Percentiles rank a stretch among this genome's conserved stretches.
Evolutionary conservation across 2,888 invertebrate genomes (phyloP).

Genomic region (Nemotelus nigrinus): DNA sequence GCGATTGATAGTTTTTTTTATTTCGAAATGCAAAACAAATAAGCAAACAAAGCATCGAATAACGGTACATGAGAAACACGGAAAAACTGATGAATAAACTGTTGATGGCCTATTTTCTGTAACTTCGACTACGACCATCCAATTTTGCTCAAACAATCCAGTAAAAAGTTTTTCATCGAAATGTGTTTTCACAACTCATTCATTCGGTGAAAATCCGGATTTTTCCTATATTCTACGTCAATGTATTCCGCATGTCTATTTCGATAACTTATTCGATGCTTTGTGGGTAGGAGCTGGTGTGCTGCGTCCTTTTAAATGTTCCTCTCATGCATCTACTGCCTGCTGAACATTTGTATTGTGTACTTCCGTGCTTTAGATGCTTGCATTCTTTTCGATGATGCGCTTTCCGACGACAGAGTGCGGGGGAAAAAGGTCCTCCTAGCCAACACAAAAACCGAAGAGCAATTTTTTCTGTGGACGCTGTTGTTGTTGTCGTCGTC

Average conservation of each 20-base stretch:
- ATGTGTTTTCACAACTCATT: slow-evolving; percentile 26
- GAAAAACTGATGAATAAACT: slow-evolving; percentile 18
- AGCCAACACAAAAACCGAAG: not conserved
- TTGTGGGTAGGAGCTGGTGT: not conserved
- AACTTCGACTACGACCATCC: slow-evolving; percentile 37
- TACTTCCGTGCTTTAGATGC: slow-evolving; percentile 1
- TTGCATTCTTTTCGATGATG: slow-evolving; percentile 16
- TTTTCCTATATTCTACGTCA: slow-evolving; percentile 1
- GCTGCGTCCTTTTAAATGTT: not conserved
- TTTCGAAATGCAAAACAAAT: not conserved
- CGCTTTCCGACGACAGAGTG: slow-evolving; percentile 8
- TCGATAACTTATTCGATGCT: slow-evolving; percentile 20
- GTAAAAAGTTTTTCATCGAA: slow-evolving; percentile 37
- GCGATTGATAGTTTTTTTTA: not conserved
- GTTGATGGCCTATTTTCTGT: slow-evolving; percentile 38
- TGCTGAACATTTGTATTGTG: not conserved
- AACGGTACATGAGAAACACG: slow-evolving; percentile 11
- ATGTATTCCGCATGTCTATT: slow-evolving; percentile 21
- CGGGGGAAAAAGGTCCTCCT: not conserved
- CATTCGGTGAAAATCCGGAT: slow-evolving; percentile 13
- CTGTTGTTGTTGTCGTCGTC: no score
- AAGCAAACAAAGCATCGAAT: not conserved
- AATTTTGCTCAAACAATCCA: slow-evolving; percentile 40
- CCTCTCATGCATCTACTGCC: no score
- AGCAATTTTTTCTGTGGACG: slow-evolving; percentile 1